Evolutionary conservation across 2,797 vertebrate species (phyloP), one percentile per base, ranked within the genome.

Genomic region (Gobionotothen gibberifrons): DNA sequence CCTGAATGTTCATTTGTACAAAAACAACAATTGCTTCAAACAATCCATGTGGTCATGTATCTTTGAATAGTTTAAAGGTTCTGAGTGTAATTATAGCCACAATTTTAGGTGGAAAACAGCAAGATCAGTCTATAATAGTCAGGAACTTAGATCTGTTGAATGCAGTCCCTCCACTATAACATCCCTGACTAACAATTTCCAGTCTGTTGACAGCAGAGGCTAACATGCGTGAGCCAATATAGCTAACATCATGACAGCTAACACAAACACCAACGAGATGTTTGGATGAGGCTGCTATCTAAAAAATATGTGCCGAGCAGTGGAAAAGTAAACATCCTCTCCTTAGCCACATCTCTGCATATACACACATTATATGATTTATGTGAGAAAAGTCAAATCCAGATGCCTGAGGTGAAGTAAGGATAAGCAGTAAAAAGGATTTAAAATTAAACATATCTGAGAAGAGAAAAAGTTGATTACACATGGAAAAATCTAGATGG

Each of bases 281-380:
- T 70, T 75, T 76, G 70, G 70, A 75, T 76, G 56, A 65, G 59
- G 44, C 62, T 72, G 44, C 49, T 0, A 36, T 47, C 9, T 47
- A 32, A 43, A 53, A 72, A 66, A 47, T 36, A 42, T 72, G 47
- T 46, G 47, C 39, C 51, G 70, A 72, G 29, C 42, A 49, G 43
- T 14, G 13, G 65, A 26, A 44, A 22, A 39, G 58, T 32, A 59
- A 67, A 54, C 15, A 3, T 22, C 60, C 29, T 17, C 1, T n/a
- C 13, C 44, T 21, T 63, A 43, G 52, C 19, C 2, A 36, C 0
- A 29, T 58, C 39, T 72, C 67, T 51, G 39, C 4, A 42, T 57
- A 15, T 19, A 47, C n/a, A 55, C 42, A n/a, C 22, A n/a, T 51
- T 39, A 1, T 16, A 55, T 46, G 44, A 51, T 13, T 56, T 36